Evolutionary conservation across 1,140 invertebrate species (phyloP).

Genomic region (Ceratina australensis): DNA sequence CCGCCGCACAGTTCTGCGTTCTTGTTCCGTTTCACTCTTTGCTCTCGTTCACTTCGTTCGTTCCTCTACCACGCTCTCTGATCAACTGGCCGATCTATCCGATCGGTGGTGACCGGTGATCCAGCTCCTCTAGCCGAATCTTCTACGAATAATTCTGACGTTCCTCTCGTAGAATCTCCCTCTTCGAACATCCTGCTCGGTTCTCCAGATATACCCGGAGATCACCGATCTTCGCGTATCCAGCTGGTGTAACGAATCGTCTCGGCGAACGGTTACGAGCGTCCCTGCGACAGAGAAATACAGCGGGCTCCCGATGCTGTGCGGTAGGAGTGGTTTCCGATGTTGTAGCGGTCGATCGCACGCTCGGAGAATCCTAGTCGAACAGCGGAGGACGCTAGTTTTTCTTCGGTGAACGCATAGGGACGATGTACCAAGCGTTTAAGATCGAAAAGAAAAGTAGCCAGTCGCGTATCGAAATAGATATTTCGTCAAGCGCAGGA

Average conservation of each 20-base stretch:
- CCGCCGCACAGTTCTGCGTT: background rate
- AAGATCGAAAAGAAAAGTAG: background rate
- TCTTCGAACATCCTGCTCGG: no score
- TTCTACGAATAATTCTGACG: no score
- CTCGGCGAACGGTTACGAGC: constrained; percentile 32
- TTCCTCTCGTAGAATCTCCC: no score
- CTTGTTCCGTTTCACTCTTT: constrained; percentile 9
- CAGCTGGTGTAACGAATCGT: background rate
- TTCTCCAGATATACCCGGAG: no score
- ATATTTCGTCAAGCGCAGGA: background rate
- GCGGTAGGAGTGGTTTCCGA: constrained; percentile 35
- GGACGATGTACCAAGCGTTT: no score
- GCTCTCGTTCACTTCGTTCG: constrained; percentile 4
- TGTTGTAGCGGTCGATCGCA: constrained; percentile 23
- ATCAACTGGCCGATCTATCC: background rate
- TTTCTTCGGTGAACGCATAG: no score
- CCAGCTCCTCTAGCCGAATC: background rate
- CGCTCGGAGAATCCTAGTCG: background rate
- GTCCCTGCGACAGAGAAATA: background rate
- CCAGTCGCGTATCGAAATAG: no score
- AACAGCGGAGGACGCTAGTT: background rate
- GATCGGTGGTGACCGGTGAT: constrained; percentile 1
- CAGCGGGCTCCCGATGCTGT: constrained; percentile 12
- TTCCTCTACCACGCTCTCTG: background rate
- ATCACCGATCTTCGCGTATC: no score